Base-by-base conservation (phyloP, 2,797 vertebrate species). In the Gephyroberyx darwinii region DNA sequence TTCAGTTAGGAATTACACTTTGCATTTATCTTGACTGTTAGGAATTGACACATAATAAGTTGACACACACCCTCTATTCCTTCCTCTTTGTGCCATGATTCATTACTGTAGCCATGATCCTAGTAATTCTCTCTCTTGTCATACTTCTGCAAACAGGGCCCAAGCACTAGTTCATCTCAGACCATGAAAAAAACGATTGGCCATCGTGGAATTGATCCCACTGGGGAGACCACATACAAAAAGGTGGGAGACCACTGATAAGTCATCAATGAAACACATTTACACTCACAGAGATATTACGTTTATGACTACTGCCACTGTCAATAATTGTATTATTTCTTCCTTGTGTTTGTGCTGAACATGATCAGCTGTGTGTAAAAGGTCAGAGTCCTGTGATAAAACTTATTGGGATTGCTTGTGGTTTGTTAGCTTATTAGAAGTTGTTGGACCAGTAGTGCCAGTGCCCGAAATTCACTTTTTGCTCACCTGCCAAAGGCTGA, bases 151-250 rank as follows among this genome's bases (percentile, higher is more conserved):
- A 74, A 53, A 83, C 86, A 98, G 96, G 84, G 90, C 76, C 84
- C 93, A 0, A 89, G 86, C 19, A 88, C 93, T 0, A 87, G 81
- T 75, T 84, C 89, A 65, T 71, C 93, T 0, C 95, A 93, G 22
- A 91, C 92, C 1, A 94, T 94, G 86, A 96, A 95, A 89, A 97
- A 95, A 71, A 94, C 92, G 0, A 94, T 96, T 14, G 97, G 98
- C 1, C 98, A 99, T 86, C 90, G 97, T 69, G 90, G 97, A 59
- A 96, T 98, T 66, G 95, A 98, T 87, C 95, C 95, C 57, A 96
- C 95, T 0, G 97, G 98, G 0, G 97, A 99, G 79, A 99, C 97
- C 0, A 98, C 97, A 0, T 99, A 99, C 73, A 99, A 99, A 84
- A 99, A 99, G 95, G 98, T 96, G 14, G 37, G 90, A 78, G 35